phyloP scores from a whole-genome alignment of 2,797 vertebrate species.

The Harpagifer antarcticus region DNA sequence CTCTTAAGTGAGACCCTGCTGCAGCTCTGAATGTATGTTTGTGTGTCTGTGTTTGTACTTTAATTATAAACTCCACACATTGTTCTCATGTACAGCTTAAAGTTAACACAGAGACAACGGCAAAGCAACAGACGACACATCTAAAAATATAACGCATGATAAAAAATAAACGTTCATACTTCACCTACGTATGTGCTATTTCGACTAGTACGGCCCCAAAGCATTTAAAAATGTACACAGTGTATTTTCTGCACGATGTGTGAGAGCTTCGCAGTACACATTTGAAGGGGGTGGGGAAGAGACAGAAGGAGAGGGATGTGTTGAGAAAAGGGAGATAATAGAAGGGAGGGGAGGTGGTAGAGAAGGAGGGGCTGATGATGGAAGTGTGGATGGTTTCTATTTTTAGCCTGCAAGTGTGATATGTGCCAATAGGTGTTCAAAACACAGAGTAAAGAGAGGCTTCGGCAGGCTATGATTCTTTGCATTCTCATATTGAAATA shows the following conservation, averaged over 20 bases:
- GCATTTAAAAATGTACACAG: constrained; percentile 9
- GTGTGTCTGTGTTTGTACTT: constrained; percentile 17
- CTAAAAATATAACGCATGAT: constrained; percentile 59
- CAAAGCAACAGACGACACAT: constrained; percentile 47
- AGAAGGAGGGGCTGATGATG: constrained; percentile 68
- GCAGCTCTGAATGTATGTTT: constrained; percentile 18
- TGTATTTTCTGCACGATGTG: not conserved
- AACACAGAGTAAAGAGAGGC: constrained; percentile 36
- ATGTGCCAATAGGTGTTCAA: constrained; percentile 78
- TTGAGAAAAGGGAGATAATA: constrained; percentile 72
- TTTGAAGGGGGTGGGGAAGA: constrained; percentile 46
- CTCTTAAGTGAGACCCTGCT: constrained; percentile 51
- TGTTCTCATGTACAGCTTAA: constrained; percentile 63
- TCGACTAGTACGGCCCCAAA: not conserved
- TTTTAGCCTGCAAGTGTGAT: constrained; percentile 80
- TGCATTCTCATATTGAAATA: constrained; percentile 28
- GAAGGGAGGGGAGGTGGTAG: constrained; percentile 54
- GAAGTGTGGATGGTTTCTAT: constrained; percentile 78
- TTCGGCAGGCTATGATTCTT: constrained; percentile 27
- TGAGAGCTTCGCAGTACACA: constrained; percentile 37
- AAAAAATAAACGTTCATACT: constrained; percentile 15
- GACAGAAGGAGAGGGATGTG: constrained; percentile 67
- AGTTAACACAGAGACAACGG: constrained; percentile 74
- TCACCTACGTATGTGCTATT: constrained; percentile 22
- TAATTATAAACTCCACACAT: constrained; percentile 49